phyloP scores from a whole-genome alignment of 2,113 vertebrate genomes.

The Xenus cinereus region DNA sequence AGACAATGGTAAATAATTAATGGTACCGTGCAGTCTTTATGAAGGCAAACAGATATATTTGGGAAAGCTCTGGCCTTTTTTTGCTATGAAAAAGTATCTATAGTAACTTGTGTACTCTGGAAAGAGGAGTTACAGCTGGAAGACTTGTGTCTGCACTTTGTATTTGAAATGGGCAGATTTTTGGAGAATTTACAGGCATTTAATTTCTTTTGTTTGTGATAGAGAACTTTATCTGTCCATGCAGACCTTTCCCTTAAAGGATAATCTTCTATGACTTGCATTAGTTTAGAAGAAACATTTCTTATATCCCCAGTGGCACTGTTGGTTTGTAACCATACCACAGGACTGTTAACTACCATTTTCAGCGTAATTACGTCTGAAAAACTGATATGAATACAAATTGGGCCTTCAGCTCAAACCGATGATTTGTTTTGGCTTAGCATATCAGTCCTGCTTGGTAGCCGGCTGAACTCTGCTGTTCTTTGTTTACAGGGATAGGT shows the following conservation, averaged over 20 bases:
- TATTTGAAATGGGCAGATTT: not conserved
- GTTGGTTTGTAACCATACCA: not conserved
- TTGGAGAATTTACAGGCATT: not conserved
- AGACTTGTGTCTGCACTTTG: not conserved
- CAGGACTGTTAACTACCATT: not conserved
- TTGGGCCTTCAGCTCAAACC: not conserved
- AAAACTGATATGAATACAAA: not conserved
- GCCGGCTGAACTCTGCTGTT: not conserved
- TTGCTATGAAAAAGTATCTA: not conserved
- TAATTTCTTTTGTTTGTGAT: not conserved
- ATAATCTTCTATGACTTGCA: not conserved
- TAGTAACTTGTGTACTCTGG: not conserved
- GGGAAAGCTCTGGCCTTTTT: not conserved
- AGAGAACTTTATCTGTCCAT: not conserved
- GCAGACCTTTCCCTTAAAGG: not conserved
- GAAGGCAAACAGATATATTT: fast-evolving
- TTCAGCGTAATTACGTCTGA: not conserved
- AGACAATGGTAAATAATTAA: conserved; percentile 84
- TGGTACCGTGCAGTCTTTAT: fast-evolving
- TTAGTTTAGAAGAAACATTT: not conserved
- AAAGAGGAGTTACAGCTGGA: not conserved
- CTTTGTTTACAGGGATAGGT: conserved; percentile 84
- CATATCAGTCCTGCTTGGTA: not conserved
- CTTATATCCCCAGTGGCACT: not conserved
- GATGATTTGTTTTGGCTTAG: not conserved